Evolutionary conservation across 2,888 invertebrate genomes (phyloP).

Genomic region (Therioaphis trifolii): DNA sequence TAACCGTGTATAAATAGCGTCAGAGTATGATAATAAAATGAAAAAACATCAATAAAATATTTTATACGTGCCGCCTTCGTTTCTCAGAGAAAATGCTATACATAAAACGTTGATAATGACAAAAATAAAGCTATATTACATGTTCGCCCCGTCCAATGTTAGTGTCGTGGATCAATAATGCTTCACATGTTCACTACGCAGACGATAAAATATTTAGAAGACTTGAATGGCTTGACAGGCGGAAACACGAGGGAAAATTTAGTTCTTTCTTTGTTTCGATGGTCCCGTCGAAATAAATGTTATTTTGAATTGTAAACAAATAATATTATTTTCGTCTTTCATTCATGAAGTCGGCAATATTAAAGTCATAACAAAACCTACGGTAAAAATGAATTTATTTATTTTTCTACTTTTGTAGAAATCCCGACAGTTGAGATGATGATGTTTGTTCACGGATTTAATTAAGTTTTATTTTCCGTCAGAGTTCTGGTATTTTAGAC

Average conservation of each 20-base stretch:
- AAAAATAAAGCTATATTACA: too few species aligned
- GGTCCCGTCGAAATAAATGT: background rate
- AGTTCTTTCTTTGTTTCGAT: background rate
- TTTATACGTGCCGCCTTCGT: too few species aligned
- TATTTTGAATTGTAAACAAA: background rate
- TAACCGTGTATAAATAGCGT: too few species aligned
- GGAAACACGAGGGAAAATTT: too few species aligned
- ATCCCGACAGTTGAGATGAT: background rate
- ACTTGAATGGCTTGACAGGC: background rate
- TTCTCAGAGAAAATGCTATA: too few species aligned
- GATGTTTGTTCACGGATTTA: constrained; percentile 1
- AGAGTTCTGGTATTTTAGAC: background rate
- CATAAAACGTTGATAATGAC: too few species aligned
- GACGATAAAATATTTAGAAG: constrained; percentile 5
- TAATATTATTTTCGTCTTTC: too few species aligned
- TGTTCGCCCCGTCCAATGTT: too few species aligned
- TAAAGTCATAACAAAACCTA: constrained; percentile 7
- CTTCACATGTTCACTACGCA: too few species aligned
- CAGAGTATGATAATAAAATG: too few species aligned
- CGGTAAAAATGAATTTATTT: background rate
- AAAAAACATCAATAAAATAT: too few species aligned
- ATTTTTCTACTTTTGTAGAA: constrained; percentile 11
- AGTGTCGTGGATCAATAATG: too few species aligned
- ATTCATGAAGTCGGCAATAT: background rate
- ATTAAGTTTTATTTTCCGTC: background rate